Conservation (phyloP, 2,888 invertebrate species). For the Papilio elwesi region DNA sequence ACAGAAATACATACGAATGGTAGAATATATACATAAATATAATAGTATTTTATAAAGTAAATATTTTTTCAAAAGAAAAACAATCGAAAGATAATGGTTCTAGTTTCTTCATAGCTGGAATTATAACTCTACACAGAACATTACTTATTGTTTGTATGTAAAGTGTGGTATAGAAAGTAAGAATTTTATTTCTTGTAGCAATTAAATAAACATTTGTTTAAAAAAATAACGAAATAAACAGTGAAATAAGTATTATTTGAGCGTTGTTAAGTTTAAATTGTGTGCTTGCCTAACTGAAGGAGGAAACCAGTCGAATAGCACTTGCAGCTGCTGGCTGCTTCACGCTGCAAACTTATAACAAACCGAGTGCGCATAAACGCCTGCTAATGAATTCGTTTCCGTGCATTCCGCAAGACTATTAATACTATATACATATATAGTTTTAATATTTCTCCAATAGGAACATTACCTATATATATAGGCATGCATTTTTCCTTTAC, state of each 20-base stretch:
- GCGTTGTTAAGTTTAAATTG: slow-evolving; percentile 18
- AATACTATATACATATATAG: not conserved
- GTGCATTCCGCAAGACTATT: not conserved
- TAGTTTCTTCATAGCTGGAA: no score
- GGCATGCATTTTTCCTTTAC: no score
- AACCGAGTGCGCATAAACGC: slow-evolving; percentile 16
- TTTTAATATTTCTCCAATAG: not conserved
- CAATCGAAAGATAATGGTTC: no score
- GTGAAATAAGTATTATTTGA: not conserved
- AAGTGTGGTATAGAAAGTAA: no score
- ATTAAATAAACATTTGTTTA: not conserved
- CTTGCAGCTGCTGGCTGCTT: slow-evolving; percentile 8
- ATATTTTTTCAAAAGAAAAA: no score
- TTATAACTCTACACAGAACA: no score
- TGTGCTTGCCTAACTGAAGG: slow-evolving; percentile 2
- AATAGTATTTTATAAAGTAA: no score
- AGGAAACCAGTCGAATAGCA: slow-evolving; percentile 5
- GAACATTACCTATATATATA: not conserved
- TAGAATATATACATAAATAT: no score
- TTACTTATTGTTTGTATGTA: no score
- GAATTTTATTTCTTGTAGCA: no score
- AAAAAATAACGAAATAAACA: not conserved
- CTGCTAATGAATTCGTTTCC: slow-evolving; percentile 2
- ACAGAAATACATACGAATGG: no score
- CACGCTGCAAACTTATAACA: slow-evolving; percentile 8